Conservation (phyloP, 2,888 invertebrate species). For the Macaria notata region DNA sequence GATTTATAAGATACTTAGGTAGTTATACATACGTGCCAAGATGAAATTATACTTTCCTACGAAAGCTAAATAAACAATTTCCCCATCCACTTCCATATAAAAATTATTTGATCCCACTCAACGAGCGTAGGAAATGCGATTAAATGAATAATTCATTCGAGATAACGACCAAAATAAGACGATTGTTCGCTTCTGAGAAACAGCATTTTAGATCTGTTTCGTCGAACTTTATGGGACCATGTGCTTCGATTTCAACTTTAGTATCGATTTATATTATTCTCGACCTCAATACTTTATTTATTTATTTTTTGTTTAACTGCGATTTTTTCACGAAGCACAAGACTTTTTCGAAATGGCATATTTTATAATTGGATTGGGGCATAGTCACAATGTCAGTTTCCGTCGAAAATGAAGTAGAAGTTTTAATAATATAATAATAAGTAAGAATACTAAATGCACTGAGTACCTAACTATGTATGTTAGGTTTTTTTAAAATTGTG, state of each 20-base stretch:
- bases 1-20: too few relatives aligned
- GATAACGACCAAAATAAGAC: constrained; percentile 71
- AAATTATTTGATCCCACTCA: constrained; percentile 55
- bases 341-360: too few relatives aligned
- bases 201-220: constrained; percentile 49
- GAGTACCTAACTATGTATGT: too few relatives aligned
- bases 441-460: too few relatives aligned
- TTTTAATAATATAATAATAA: too few relatives aligned
- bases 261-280: not conserved
- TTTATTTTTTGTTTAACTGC: not conserved
- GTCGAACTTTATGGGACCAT: constrained; percentile 19
- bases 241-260: constrained; percentile 4
- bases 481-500: too few relatives aligned
- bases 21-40: too few relatives aligned
- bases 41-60: constrained; percentile 3
- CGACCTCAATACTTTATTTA: not conserved
- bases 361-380: too few relatives aligned
- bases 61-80: constrained; percentile 21
- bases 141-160: constrained; percentile 72
- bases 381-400: too few relatives aligned
- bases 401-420: too few relatives aligned
- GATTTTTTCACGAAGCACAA: too few relatives aligned
- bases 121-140: constrained; percentile 65
- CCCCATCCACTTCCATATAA: constrained; percentile 31
- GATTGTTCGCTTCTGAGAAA: constrained; percentile 70